A percentile compares a stretch with the other conserved stretches of the same genome.
These are phyloP conservation scores for Hydrocynus forskahlii DNA, from an alignment of 2,797 vertebrate genomes.

Conservation along the genomic window DNA sequence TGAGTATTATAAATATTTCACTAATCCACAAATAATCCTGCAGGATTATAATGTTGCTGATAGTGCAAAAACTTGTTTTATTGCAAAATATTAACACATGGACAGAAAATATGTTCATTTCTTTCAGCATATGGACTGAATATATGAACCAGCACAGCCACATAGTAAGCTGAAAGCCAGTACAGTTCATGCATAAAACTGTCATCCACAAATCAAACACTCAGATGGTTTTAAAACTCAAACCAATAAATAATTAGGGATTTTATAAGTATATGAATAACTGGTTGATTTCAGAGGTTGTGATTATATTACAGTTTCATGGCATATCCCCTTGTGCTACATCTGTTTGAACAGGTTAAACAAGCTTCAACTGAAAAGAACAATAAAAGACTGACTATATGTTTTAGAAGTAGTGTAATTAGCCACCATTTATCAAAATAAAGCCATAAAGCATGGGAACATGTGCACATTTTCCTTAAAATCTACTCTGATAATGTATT, in stretches of 20 bases:
- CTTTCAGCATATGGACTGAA: background rate
- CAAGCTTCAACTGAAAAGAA: background rate
- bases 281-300: background rate
- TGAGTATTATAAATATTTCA: background rate
- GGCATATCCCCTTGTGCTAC: background rate
- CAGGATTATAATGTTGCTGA: background rate
- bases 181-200: background rate
- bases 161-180: background rate
- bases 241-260: background rate
- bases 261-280: background rate
- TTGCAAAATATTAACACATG: background rate
- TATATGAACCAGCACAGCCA: slow-evolving; percentile 1
- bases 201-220: background rate
- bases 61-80: background rate
- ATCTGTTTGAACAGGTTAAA: background rate
- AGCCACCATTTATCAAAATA: too few relatives aligned
- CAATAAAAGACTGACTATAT: background rate
- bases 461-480: too few relatives aligned
- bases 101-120: background rate
- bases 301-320: background rate
- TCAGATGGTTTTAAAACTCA: background rate
- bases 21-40: background rate
- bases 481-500: too few relatives aligned
- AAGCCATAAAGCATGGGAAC: too few relatives aligned
- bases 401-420: background rate